Evolutionary conservation across 2,797 vertebrate species (phyloP).

Genomic region (Oryzias sinensis): DNA sequence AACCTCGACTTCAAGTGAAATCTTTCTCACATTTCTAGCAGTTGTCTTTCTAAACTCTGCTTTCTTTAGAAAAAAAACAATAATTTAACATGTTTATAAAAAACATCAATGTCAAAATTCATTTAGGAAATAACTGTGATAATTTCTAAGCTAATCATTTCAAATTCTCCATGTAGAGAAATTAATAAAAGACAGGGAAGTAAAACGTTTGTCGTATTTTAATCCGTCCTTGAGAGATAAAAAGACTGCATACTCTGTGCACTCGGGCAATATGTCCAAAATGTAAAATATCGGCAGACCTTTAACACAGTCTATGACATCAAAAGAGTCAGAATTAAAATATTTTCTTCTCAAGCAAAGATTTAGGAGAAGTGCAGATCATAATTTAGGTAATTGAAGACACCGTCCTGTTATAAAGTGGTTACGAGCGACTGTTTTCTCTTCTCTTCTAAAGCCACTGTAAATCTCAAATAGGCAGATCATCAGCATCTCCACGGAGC

Average conservation of each 20-base stretch:
- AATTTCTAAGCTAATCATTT: conserved; percentile 11
- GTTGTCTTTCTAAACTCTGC: not conserved
- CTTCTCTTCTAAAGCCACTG: conserved; percentile 26
- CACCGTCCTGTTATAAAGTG: conserved; percentile 25
- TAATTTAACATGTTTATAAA: conserved; percentile 2
- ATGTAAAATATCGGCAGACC: conserved; percentile 23
- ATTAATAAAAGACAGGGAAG: conserved; percentile 5
- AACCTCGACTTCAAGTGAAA: not conserved
- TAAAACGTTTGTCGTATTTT: conserved; percentile 14
- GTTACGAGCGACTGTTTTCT: conserved; percentile 21
- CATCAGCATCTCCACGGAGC: conserved; percentile 36
- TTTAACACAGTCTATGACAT: conserved; percentile 16
- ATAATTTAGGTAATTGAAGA: conserved; percentile 25
- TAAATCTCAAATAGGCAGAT: conserved; percentile 38
- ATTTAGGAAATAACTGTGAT: conserved; percentile 14
- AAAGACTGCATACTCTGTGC: not conserved
- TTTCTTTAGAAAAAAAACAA: not conserved
- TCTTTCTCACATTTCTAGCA: not conserved
- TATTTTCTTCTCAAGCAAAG: not conserved
- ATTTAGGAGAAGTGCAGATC: conserved; percentile 13
- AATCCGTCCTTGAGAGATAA: conserved; percentile 17
- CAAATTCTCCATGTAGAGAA: conserved; percentile 16
- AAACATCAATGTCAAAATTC: conserved; percentile 5
- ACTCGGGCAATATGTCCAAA: conserved; percentile 2
- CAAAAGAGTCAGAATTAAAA: conserved; percentile 7